Evolutionary conservation across 2,797 vertebrate genomes (phyloP).

Genomic region (Tokudaia tokunoshimensis): DNA sequence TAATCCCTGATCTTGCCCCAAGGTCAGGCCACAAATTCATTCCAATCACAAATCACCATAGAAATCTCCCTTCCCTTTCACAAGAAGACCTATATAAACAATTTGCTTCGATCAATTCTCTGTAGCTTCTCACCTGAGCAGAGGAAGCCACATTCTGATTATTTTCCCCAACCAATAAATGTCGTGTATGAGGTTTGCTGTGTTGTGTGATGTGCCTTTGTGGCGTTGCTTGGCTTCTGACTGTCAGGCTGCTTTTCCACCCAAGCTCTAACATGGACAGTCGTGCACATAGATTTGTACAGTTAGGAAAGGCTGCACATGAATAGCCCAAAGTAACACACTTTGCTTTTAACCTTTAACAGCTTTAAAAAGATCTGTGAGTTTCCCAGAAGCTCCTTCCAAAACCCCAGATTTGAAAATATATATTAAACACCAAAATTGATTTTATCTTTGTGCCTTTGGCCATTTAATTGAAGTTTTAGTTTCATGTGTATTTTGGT

Average conservation of each 20-base stretch:
- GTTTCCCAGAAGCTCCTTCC: not conserved
- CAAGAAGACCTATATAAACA: not conserved
- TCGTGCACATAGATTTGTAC: not conserved
- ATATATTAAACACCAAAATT: not conserved
- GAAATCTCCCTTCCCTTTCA: not conserved
- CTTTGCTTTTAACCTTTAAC: not conserved
- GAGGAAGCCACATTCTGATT: not conserved
- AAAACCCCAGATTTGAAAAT: slow-evolving; percentile 13
- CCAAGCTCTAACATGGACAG: not conserved
- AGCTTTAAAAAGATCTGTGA: not conserved
- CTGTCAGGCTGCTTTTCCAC: not conserved
- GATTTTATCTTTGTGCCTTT: not conserved
- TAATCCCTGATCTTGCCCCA: not conserved
- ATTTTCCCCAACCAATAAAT: not conserved
- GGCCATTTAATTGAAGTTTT: not conserved
- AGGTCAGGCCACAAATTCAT: not conserved
- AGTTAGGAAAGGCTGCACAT: slow-evolving; percentile 19
- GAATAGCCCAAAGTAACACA: slow-evolving; percentile 5
- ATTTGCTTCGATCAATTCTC: not conserved
- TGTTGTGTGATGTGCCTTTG: not conserved
- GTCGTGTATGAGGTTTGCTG: not conserved
- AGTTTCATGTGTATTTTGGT: slow-evolving; percentile 17
- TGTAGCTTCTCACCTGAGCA: not conserved
- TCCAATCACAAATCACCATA: not conserved
- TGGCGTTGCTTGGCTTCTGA: not conserved